Conservation (phyloP, 2,797 vertebrate genomes). For the Cyclura pinguis region DNA sequence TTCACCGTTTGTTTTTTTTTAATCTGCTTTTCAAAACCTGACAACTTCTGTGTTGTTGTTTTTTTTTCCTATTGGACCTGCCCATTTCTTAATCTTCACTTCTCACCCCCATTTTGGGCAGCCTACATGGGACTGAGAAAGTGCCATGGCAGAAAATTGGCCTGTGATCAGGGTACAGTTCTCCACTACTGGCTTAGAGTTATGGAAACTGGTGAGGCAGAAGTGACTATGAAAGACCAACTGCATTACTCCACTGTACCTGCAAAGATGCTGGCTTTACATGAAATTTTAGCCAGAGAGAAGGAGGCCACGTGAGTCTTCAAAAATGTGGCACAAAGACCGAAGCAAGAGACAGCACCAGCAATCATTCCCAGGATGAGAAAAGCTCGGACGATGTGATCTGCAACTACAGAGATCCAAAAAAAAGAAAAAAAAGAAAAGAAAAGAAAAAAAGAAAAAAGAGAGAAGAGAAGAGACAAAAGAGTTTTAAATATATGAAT, state of each 20-base stretch:
- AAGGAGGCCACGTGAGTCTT: background rate
- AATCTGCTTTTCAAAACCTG: too few species aligned
- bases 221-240: background rate
- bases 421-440: background rate
- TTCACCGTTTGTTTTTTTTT: too few species aligned
- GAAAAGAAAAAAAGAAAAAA: background rate
- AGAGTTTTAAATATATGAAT: background rate
- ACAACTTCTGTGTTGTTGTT: too few species aligned
- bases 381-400: background rate
- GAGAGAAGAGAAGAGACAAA: background rate
- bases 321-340: background rate
- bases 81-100: too few species aligned
- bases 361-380: background rate
- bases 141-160: too few species aligned
- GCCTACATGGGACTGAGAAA: too few species aligned
- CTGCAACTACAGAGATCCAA: background rate
- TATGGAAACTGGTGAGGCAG: background rate
- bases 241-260: background rate
- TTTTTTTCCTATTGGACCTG: too few species aligned
- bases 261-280: background rate
- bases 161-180: too few species aligned
- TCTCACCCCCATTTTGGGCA: too few species aligned
- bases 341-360: background rate
- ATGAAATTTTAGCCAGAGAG: background rate
- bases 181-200: too few species aligned